Base-by-base conservation (phyloP, 92 coral and sea anemone species). In the Hydrozoanthus gracilis region DNA sequence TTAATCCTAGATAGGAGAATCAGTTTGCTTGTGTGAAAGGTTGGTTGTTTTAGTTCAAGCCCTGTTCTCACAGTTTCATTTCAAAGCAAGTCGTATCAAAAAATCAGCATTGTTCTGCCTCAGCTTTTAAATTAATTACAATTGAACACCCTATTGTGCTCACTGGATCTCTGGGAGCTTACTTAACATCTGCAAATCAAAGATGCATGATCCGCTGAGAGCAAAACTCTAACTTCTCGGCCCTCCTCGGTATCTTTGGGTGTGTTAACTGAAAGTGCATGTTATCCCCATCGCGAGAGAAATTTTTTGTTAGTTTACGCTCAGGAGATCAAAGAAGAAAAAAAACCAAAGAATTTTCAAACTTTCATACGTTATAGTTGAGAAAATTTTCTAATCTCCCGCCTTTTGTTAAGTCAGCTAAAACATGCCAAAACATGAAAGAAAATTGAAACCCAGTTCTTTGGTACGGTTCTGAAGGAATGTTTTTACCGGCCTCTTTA, bases 221-320 rank as follows among this genome's bases (percentile, higher is more conserved):
- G 47, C 35, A 69, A 69, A 69, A 44, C 48, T 74, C 46, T 50
- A 17, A 11, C 48, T 11, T 54, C 86, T 44, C 58, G 13, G 14
- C 13, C 5, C 10, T 46, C 70, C 58, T 3, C 3, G 35, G 18
- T 86, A 39, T 8, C 9, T 69, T 17, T 69, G 9, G 9, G 2
- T 17, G 74, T 69, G 74, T 39, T 14, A 39, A 69, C 2, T 69
- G 74, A 69, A 39, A 69, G 74, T 69, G n/a, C n/a, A n/a, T n/a
- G 35, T 39, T 17, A 17, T 3, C 74, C 7, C 60, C 60, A 54
- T 54, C 60, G 14, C 55, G 75, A 52, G 39, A 15, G 35, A 14
- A 17, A 69, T 1, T 69, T 69, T 27, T 27, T 27, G 39, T 27
- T 27, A 27, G 39, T 27, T 27, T 27, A 27, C 39, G 39, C 39